phyloP scores from a whole-genome alignment of 2,113 vertebrate species.

The Nycticorax nycticorax region DNA sequence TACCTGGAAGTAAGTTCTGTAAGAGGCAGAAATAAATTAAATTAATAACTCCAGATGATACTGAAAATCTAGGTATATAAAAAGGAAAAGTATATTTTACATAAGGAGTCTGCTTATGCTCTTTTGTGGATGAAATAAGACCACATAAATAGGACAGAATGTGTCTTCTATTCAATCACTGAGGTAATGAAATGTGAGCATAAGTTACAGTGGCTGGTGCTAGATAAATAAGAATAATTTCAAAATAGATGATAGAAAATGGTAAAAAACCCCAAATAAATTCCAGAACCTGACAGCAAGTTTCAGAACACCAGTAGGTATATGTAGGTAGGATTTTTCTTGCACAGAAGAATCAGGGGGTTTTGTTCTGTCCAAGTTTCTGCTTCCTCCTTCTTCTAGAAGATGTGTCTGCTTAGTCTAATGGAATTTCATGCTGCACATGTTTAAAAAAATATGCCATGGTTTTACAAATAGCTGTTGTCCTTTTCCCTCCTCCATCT shows the following conservation, averaged over 20 bases:
- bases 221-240: not conserved
- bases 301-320: not conserved
- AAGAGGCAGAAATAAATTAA: not conserved
- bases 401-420: not conserved
- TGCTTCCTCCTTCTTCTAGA: not conserved
- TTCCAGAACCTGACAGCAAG: not conserved
- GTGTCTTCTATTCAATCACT: not conserved
- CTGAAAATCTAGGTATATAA: not conserved
- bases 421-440: not conserved
- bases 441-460: not conserved
- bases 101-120: not conserved
- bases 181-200: not conserved
- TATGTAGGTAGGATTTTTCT: not conserved
- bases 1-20: not conserved
- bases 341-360: not conserved
- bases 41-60: not conserved
- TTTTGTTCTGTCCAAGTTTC: not conserved
- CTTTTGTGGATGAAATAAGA: not conserved
- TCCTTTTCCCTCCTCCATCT: not conserved
- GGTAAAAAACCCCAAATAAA: fast-evolving
- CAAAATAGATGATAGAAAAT: not conserved
- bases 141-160: not conserved
- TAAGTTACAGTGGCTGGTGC: not conserved
- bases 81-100: not conserved
- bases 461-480: not conserved